Evolutionary conservation across 2,888 invertebrate genomes (phyloP), one percentile per base, ranked within the genome.

Genomic region (Dyspetes luteomarginatus): DNA sequence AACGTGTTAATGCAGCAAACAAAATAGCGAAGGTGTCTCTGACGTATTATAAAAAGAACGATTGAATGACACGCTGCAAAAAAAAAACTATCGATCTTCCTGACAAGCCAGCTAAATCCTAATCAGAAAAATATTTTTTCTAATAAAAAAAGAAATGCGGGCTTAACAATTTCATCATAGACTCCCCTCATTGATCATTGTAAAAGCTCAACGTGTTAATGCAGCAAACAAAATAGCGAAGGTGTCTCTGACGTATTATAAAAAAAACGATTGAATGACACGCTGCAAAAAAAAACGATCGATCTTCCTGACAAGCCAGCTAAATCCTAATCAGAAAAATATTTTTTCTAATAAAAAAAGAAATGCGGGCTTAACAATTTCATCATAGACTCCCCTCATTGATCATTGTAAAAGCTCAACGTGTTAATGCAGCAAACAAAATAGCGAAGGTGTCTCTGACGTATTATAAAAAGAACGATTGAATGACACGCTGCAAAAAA

Each of bases 251-350:
- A 36, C 36, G 36, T 36, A 36, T 1, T 12, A 9, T 7, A 36
- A 12, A 36, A 7, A 36, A 12, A 36, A 12, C 9, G 36, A 36
- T 36, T 7, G 12, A 36, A 36, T 36, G 12, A 36, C 36, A 12
- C 12, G 9, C 9, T 12, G 12, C 41, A 28, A 0, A 12, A 36
- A n/a, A 36, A 12, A 36, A 55, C 41, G 55, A 78, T 78, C 73
- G 73, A 78, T 78, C 28, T 71, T 65, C 30, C 56, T 28, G 67
- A 52, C n/a, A 17, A 78, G 58, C 60, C 58, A 30, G 28, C 7
- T n/a, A n/a, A n/a, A n/a, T n/a, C n/a, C n/a, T n/a, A n/a, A n/a
- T n/a, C n/a, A n/a, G n/a, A n/a, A n/a, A n/a, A n/a, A n/a, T n/a
- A n/a, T n/a, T n/a, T n/a, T n/a, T n/a, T n/a, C n/a, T n/a, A n/a